Evolutionary conservation across 1,140 invertebrate genomes (phyloP), one percentile per base, ranked within the genome.

Genomic region (Calliopsis andreniformis): DNA sequence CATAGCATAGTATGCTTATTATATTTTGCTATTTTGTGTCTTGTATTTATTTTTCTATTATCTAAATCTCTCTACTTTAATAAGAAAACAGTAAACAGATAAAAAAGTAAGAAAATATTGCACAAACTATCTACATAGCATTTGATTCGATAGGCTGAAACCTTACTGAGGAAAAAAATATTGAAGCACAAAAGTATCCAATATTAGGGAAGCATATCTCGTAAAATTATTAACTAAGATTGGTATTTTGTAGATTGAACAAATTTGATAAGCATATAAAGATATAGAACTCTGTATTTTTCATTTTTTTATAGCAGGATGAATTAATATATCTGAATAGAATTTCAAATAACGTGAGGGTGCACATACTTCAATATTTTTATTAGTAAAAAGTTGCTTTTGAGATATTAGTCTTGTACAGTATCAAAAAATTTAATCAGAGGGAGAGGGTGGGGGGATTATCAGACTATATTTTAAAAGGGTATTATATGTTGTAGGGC

Each of bases 401-500:
- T 43, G 53, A 75, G 23, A 42, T 53, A 32, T 69, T 39, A 67
- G n/a, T 56, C 70, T 53, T 69, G 66, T 39, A 42, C 53, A 4
- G 61, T 72, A 55, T 68, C 43, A 47, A 71, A 67, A 30, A 67
- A 76, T 73, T 64, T 63, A 78, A 71, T 28, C 56, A 35, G 59
- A 76, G 32, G 76, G 78, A 77, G 30, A 73, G 87, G 86, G 87
- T 83, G 82, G 86, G 85, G 83, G 72, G 72, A 25, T 72, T 53
- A 56, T 63, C 64, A 58, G 70, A 80, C 72, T 64, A 80, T 79
- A 61, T 90, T 87, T 88, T 87, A 90, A 91, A 92, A 88, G 90
- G 90, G 91, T 80, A 84, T 91, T 92, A 88, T 92, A 87, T 92
- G 91, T 93, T 92, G 90, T 92, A 93, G 92, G 93, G 93, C 80